Conservation (phyloP, 35 echinoderm and acorn worm genomes). For the Diadema setosum region DNA sequence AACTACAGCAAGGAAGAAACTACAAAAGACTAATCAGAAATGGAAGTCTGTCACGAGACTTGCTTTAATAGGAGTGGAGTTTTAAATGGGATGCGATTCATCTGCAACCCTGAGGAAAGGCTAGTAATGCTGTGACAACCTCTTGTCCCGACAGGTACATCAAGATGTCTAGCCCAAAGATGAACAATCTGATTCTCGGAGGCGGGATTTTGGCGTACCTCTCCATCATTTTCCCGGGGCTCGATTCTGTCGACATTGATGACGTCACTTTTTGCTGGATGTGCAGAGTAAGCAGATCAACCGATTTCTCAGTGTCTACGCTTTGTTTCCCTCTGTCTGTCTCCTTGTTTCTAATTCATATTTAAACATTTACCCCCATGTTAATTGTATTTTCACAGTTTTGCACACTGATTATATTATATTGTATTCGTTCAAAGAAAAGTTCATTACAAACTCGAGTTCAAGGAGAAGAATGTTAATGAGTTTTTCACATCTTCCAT, state of each 20-base stretch:
- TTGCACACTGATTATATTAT: too few relatives aligned
- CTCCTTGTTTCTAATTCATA: too few relatives aligned
- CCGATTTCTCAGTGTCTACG: too few relatives aligned
- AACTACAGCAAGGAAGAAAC: too few relatives aligned
- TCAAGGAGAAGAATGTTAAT: too few relatives aligned
- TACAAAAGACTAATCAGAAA: background rate
- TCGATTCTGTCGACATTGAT: constrained; percentile 15
- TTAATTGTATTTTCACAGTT: too few relatives aligned
- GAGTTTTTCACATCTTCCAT: too few relatives aligned
- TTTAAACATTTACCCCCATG: too few relatives aligned
- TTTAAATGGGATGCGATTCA: too few relatives aligned
- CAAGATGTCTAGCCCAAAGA: constrained; percentile 93
- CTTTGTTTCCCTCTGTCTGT: too few relatives aligned
- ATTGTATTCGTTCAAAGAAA: too few relatives aligned
- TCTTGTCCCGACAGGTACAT: constrained; percentile 50
- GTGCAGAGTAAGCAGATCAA: constrained; percentile 57
- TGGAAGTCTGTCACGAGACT: background rate
- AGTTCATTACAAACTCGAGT: too few relatives aligned
- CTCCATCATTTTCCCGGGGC: constrained; percentile 51
- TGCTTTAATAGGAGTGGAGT: background rate
- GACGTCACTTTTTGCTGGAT: constrained; percentile 19
- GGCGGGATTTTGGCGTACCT: constrained; percentile 79
- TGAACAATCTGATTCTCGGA: constrained; percentile 83
- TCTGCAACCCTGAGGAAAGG: background rate
- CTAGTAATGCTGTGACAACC: background rate